A percentile compares a stretch with the other conserved stretches of the same genome.
Conservation (phyloP, 2,797 vertebrate genomes). For the Otolemur crassicaudatus region DNA sequence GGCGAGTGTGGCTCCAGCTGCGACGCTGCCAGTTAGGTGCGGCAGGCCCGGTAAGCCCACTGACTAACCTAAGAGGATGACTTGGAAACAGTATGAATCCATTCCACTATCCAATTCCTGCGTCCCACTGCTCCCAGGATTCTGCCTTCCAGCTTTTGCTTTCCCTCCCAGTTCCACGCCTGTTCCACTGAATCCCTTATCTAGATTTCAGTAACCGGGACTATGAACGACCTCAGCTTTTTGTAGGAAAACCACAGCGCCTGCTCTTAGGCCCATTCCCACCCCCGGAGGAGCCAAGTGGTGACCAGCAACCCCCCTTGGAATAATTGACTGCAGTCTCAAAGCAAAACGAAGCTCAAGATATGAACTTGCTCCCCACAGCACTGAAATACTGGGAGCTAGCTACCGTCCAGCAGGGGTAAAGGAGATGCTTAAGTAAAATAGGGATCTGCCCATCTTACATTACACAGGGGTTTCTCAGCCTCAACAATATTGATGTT, state of each 20-base stretch:
- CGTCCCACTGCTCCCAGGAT: not conserved
- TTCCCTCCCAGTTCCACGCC: not conserved
- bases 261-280: not conserved
- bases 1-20: not conserved
- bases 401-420: not conserved
- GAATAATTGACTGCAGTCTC: not conserved
- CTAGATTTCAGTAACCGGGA: not conserved
- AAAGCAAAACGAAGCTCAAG: not conserved
- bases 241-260: not conserved
- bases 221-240: not conserved
- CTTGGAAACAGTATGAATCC: not conserved
- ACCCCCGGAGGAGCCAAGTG: not conserved
- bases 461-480: not conserved
- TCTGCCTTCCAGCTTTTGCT: not conserved
- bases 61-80: not conserved
- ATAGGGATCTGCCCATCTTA: not conserved
- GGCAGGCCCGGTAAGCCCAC: not conserved
- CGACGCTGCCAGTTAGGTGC: not conserved
- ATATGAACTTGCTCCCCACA: not conserved
- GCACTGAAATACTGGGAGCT: not conserved
- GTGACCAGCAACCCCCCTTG: not conserved
- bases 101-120: not conserved
- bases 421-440: not conserved
- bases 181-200: not conserved
- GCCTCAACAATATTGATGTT: not conserved